A percentile compares a stretch with the other conserved stretches of the same genome.
Conservation (phyloP, 2,113 vertebrate species). For the Myiopsitta monachus region DNA sequence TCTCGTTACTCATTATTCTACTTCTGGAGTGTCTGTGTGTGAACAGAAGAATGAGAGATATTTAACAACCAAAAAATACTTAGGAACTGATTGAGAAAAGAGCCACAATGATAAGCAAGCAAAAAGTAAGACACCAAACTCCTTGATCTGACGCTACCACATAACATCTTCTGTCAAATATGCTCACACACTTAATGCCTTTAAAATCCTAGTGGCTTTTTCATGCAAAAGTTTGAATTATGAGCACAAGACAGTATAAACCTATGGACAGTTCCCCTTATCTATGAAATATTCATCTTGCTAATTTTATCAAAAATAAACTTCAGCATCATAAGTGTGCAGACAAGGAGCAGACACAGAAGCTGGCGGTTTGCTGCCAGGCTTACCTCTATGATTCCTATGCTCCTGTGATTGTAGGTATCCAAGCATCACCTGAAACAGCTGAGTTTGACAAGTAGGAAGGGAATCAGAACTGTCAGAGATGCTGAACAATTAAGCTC, state of each 20-base stretch:
- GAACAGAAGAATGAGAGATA: not conserved
- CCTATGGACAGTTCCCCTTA: not conserved
- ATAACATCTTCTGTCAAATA: not conserved
- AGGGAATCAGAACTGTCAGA: not conserved
- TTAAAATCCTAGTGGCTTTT: not conserved
- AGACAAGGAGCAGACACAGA: not conserved
- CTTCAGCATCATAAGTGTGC: not conserved
- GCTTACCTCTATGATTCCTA: not conserved
- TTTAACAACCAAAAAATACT: not conserved
- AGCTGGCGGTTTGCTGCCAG: not conserved
- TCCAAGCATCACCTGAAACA: not conserved
- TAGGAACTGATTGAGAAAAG: not conserved
- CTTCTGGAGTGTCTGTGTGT: not conserved
- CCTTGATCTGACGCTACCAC: not conserved
- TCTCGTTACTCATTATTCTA: not conserved
- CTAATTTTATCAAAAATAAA: not conserved
- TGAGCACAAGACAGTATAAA: not conserved
- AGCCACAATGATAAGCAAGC: not conserved
- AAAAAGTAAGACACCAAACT: not conserved
- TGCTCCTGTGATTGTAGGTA: fast-evolving
- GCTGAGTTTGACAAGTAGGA: not conserved
- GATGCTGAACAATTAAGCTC: constrained; percentile 23
- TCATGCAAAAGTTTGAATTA: not conserved
- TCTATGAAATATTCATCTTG: not conserved
- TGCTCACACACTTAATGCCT: fast-evolving